Evolutionary conservation across 2,888 invertebrate genomes (phyloP), one percentile per base, ranked within the genome.

Genomic region (Plebejus anna): DNA sequence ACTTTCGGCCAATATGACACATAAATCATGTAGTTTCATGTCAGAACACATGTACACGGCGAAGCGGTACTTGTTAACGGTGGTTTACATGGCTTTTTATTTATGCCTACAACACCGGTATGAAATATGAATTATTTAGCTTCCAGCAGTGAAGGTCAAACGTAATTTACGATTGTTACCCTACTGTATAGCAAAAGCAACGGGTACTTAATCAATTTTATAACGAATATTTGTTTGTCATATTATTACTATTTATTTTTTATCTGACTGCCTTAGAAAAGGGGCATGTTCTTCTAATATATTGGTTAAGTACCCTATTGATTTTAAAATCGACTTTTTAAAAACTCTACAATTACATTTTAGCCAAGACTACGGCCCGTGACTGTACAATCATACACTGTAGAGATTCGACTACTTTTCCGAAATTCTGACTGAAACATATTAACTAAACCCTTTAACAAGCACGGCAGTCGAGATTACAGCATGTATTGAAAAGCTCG

Each of bases 401-500:
- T 42, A 9, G 42, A 7, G 2, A 42, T 42, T 42, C 42, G 42
- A 42, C 42, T 42, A 42, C 42, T 42, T 42, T 42, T 42, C 42
- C 42, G 9, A 42, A 42, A 42, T 9, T 13, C 4, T 51, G 13
- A 51, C 51, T 51, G 4, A 51, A 51, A 4, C 4, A 16, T 55
- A 16, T 3, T 16, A 55, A 55, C 55, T 55, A 11, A 66, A 66
- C 66, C 32, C 32, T 36, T 66, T 32, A 66, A 66, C 36, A 13
- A 73, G 28, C 16, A 51, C 73, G 72, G 76, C 73, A 77, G 79
- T 77, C 76, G 78, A 76, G 73, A 80, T 55, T 81, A 81, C 82
- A 82, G 79, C 80, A 77, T 76, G 81, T 82, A 83, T 84, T 84
- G 84, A 84, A 83, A 84, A 82, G 81, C 83, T 80, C 79, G 80